Percentiles rank a stretch among this genome's conserved stretches.
Evolutionary conservation across 2,888 invertebrate genomes (phyloP).

Genomic region (Embidobia sp.): DNA sequence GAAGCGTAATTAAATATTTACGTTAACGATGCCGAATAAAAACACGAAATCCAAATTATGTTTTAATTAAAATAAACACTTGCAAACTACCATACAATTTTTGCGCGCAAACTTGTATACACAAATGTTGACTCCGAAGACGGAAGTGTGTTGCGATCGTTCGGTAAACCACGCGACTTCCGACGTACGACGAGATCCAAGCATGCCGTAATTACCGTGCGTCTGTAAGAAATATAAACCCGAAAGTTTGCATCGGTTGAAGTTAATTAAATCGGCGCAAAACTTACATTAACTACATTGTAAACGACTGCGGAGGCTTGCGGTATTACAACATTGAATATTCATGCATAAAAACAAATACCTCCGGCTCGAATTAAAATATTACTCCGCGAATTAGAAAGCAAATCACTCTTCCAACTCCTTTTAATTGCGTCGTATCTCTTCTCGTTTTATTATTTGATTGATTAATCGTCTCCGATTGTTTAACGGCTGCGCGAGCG

Average conservation of each 20-base stretch:
- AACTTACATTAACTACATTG: conserved; percentile 51
- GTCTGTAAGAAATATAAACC: conserved; percentile 67
- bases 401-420: too few relatives aligned
- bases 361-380: too few relatives aligned
- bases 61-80: conserved; percentile 49
- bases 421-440: too few relatives aligned
- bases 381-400: too few relatives aligned
- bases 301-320: conserved; percentile 38
- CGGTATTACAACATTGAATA: conserved; percentile 30
- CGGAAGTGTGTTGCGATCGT: conserved; percentile 68
- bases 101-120: conserved; percentile 33
- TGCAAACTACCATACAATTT: conserved; percentile 45
- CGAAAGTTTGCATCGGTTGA: conserved; percentile 53
- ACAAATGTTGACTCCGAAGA: conserved; percentile 61
- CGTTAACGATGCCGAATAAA: background rate
- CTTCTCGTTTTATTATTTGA: too few relatives aligned
- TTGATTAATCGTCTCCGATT: too few relatives aligned
- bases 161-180: conserved; percentile 71
- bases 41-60: background rate
- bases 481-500: too few relatives aligned
- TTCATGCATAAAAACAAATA: conserved; percentile 18
- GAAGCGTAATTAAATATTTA: background rate
- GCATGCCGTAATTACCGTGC: conserved; percentile 70
- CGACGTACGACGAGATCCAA: conserved; percentile 69
- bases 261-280: conserved; percentile 63